Percentiles rank a stretch among this genome's conserved stretches.
Evolutionary conservation across 2,888 invertebrate genomes (phyloP).

Genomic region (Aplocera efformata): DNA sequence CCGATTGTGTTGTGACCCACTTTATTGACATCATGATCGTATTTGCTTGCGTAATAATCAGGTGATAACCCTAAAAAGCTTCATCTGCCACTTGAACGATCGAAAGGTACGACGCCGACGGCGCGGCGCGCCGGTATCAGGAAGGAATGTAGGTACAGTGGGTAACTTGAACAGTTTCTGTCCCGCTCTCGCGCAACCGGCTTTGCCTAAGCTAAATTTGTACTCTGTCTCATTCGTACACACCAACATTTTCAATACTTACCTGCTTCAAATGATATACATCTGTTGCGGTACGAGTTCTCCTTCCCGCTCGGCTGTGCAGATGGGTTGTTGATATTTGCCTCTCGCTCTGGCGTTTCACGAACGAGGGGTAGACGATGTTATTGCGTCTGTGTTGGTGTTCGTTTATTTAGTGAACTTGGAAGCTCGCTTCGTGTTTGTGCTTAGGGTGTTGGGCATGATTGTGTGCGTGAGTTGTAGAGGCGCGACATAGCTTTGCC

Average conservation of each 20-base stretch:
- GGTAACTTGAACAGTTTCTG: constrained; percentile 77
- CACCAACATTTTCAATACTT: constrained; percentile 78
- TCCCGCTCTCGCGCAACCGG: constrained; percentile 71
- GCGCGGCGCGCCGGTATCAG: constrained; percentile 75
- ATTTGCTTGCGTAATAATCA: constrained; percentile 37
- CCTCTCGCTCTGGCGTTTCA: constrained; percentile 66
- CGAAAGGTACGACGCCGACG: constrained; percentile 79
- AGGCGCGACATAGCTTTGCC: constrained; percentile 80
- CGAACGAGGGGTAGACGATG: constrained; percentile 77
- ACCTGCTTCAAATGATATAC: constrained; percentile 80
- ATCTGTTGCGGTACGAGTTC: constrained; percentile 72
- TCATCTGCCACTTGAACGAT: constrained; percentile 81
- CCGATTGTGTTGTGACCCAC: constrained; percentile 9
- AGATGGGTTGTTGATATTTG: constrained; percentile 77
- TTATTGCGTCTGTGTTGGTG: constrained; percentile 75
- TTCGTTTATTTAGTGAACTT: constrained; percentile 81
- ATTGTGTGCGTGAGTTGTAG: constrained; percentile 76
- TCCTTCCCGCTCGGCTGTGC: constrained; percentile 48
- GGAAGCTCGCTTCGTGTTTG: constrained; percentile 77
- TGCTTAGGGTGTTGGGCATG: constrained; percentile 70
- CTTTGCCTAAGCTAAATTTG: constrained; percentile 72
- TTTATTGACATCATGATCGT: constrained; percentile 14
- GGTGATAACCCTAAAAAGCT: constrained; percentile 75
- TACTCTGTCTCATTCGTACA: constrained; percentile 67
- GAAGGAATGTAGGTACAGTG: constrained; percentile 74